Evolutionary conservation across 2,113 vertebrate genomes (phyloP), one percentile per base, ranked within the genome.

Genomic region (Sylvietta virens): DNA sequence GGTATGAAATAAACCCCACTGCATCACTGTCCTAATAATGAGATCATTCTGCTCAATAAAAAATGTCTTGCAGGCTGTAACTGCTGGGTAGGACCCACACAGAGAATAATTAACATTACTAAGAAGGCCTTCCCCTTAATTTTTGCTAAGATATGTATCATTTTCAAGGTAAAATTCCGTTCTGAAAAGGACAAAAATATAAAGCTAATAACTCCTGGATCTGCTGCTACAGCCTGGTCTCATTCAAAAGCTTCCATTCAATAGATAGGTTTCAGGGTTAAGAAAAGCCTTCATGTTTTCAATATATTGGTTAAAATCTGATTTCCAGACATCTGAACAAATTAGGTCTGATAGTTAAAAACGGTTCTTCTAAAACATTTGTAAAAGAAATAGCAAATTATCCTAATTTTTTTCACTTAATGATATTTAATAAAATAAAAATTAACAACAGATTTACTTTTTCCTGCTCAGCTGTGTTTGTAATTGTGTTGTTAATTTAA

Each of bases 1-100:
- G 53, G 61, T 93, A 96, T 84, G 93, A 97, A 96, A 64, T 88
- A 97, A 97, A 92, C 42, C 69, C 91, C 30, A 94, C 58, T 97
- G 91, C 37, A 97, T 97, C 96, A 96, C 90, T 97, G 85, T 96
- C 91, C 77, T 97, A 88, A 96, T 97, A 97, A 97, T 91, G 81
- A 97, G 94, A 97, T 96, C 0, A 1, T 97, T 97, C 82, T 97
- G 77, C 74, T 96, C 86, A 76, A 97, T 97, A 96, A 98, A 97
- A 96, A 96, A 85, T 54, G 95, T 81, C 87, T 95, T 66, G 54
- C 44, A 95, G 94, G 70, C 86, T 81, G 33, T 78, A 96, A 65
- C 91, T 97, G 80, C 86, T 96, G 96, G 96, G 92, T 86, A 96
- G 87, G 45, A 96, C 47, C 58, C 67, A 48, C 37, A 73, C 87